Conservation (phyloP, 2,113 vertebrate genomes). For the Vulpes ferrilata region DNA sequence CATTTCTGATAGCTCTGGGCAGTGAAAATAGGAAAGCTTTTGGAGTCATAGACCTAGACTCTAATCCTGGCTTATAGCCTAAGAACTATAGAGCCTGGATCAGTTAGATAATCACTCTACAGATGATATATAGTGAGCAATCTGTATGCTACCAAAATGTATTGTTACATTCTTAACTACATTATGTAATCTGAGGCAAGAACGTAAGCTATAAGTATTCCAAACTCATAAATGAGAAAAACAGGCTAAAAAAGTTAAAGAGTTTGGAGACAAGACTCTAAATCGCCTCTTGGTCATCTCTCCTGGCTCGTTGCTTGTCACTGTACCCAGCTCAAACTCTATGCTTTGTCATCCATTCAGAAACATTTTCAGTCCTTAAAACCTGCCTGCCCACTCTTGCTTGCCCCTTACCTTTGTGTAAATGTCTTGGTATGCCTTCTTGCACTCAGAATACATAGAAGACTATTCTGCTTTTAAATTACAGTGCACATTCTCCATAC, state of each 20-base stretch:
- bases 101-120: neutral
- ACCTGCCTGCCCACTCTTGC: neutral
- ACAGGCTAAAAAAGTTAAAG: neutral
- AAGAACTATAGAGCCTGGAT: neutral
- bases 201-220: neutral
- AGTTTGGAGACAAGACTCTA: neutral
- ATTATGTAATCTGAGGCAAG: neutral
- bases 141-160: neutral
- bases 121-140: neutral
- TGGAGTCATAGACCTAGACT: neutral
- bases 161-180: neutral
- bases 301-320: neutral
- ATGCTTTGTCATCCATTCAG: rapidly evolving
- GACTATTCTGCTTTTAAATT: neutral
- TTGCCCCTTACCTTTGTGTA: neutral
- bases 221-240: neutral
- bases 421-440: neutral
- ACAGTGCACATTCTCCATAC: neutral
- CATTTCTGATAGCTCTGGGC: neutral
- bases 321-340: neutral
- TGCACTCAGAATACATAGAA: neutral
- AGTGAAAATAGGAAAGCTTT: neutral
- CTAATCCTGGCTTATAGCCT: neutral
- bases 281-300: neutral
- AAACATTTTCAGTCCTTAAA: neutral